Conservation (phyloP, 2,888 invertebrate genomes). For the Sicus ferrugineus region DNA sequence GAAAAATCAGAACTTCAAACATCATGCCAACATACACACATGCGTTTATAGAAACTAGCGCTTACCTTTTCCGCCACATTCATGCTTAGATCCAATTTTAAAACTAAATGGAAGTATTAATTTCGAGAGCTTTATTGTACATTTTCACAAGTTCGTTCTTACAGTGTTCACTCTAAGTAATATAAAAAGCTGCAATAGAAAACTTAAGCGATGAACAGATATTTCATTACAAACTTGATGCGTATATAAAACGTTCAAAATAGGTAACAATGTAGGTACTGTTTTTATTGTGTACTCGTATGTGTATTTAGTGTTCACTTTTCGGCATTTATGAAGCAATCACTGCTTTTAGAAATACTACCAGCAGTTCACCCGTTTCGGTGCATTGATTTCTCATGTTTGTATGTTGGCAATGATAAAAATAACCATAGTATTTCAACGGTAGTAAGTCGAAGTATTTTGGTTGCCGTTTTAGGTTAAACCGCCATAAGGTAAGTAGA, state of each 20-base stretch:
- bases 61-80: slow-evolving; percentile 20
- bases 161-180: neutral
- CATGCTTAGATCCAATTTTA: neutral
- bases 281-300: too few relatives aligned
- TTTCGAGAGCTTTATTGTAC: slow-evolving; percentile 19
- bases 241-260: neutral
- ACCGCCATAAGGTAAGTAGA: too few relatives aligned
- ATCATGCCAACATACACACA: slow-evolving; percentile 36
- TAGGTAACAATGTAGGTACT: neutral
- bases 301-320: neutral
- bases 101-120: slow-evolving; percentile 20
- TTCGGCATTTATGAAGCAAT: neutral
- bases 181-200: neutral
- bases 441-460: too few relatives aligned
- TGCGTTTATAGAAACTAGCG: slow-evolving; percentile 10
- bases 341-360: neutral
- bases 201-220: neutral
- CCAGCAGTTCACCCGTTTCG: neutral
- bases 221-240: neutral
- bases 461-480: too few relatives aligned
- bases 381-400: neutral
- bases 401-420: neutral
- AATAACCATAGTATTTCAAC: too few relatives aligned
- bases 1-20: neutral
- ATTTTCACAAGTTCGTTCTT: neutral